Percentiles rank a stretch among this genome's conserved stretches.
Evolutionary conservation across 2,797 vertebrate species (phyloP).

Genomic region (Hippoglossus hippoglossus): DNA sequence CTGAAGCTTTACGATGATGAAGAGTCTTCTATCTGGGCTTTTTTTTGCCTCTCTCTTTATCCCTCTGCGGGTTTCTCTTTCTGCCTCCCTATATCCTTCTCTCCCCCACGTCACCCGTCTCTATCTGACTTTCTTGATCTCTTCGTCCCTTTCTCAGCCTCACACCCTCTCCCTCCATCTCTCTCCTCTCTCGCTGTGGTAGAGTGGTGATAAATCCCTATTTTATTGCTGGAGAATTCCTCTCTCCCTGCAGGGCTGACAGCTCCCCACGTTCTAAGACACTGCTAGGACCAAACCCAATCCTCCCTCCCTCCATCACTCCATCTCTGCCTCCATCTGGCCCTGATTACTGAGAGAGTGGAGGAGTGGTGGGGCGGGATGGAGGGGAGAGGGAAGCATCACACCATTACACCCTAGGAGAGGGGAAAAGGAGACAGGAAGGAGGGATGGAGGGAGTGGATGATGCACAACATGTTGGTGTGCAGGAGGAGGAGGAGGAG

Average conservation of each 20-base stretch:
- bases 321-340: conserved; percentile 94
- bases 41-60: conserved; percentile 18
- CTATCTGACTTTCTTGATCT: conserved; percentile 66
- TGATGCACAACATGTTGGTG: conserved; percentile 60
- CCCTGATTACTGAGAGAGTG: conserved; percentile 91
- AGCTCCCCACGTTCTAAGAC: conserved; percentile 94
- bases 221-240: conserved; percentile 99
- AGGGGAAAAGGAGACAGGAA: conserved; percentile 52
- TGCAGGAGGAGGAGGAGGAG: conserved; percentile 26
- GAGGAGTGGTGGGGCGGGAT: conserved; percentile 36
- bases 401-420: conserved; percentile 88
- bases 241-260: conserved; percentile 97
- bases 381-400: conserved; percentile 67
- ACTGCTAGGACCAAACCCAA: conserved; percentile 90
- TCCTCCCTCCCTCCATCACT: conserved; percentile 79
- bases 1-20: conserved; percentile 55
- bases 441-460: conserved; percentile 57
- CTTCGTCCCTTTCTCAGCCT: conserved; percentile 57
- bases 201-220: conserved; percentile 99
- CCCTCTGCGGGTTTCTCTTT: conserved; percentile 39
- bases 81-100: conserved; percentile 34
- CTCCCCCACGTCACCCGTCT: conserved; percentile 52
- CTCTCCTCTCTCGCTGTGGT: conserved; percentile 86
- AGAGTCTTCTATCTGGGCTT: conserved; percentile 35
- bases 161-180: conserved; percentile 36